Percentiles rank a stretch among this genome's conserved stretches.
phyloP scores from a whole-genome alignment of 1,140 invertebrate species.

The Eupristina koningsbergeri region DNA sequence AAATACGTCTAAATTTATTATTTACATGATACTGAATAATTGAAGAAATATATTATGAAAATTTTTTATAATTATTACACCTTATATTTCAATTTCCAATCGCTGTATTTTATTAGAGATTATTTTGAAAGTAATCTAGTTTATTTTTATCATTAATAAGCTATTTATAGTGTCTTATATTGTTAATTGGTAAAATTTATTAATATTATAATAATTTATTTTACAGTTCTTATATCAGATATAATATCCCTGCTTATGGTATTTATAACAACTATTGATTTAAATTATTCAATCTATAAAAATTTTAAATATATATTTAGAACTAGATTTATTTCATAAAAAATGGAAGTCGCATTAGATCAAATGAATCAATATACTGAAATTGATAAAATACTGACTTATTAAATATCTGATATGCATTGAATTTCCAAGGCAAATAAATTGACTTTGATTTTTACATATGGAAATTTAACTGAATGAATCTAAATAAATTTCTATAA shows the following conservation, averaged over 20 bases:
- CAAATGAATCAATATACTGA: not conserved
- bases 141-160: not conserved
- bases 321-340: not conserved
- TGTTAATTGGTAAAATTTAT: not conserved
- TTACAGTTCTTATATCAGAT: not conserved
- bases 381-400: constrained; percentile 13
- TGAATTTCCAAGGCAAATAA: not conserved
- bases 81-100: no score
- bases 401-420: not conserved
- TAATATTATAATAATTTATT: constrained; percentile 1
- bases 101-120: no score
- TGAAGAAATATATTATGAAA: no score
- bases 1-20: no score
- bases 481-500: constrained; percentile 26
- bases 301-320: not conserved
- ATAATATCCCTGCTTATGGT: not conserved
- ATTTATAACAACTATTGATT: not conserved
- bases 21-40: no score
- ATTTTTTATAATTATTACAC: no score
- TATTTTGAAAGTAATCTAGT: no score
- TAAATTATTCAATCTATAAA: not conserved
- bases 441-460: not conserved
- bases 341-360: not conserved
- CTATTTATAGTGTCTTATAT: not conserved
- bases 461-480: not conserved